Conservation (phyloP, 2,797 vertebrate genomes). For the Thunnus albacares region DNA sequence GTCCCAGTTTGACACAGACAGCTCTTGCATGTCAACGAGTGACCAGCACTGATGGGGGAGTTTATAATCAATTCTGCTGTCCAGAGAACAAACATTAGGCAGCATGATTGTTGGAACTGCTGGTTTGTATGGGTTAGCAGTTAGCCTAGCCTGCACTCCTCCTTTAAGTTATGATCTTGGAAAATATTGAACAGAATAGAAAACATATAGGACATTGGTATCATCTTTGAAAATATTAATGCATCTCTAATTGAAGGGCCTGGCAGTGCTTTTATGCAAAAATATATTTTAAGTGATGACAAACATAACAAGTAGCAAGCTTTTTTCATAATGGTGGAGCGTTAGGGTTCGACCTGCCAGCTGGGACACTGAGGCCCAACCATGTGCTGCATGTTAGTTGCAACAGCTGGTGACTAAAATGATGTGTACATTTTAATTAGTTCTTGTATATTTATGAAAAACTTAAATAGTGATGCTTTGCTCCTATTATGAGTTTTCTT, state of each 20-base stretch:
- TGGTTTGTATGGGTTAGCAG: too few relatives aligned
- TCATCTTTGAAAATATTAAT: background rate
- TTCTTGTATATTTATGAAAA: too few relatives aligned
- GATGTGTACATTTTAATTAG: background rate
- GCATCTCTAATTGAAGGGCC: slow-evolving; percentile 1
- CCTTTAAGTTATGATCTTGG: background rate
- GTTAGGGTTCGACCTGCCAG: slow-evolving; percentile 10
- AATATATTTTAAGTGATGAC: slow-evolving; percentile 7
- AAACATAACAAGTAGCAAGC: slow-evolving; percentile 20
- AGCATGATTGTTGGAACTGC: too few relatives aligned
- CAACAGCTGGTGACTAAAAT: slow-evolving; percentile 44
- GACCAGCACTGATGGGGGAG: too few relatives aligned
- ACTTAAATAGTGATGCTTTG: background rate
- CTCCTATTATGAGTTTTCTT: background rate
- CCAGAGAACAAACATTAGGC: too few relatives aligned
- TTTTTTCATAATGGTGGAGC: slow-evolving; percentile 17
- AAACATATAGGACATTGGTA: too few relatives aligned
- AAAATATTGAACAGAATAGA: too few relatives aligned
- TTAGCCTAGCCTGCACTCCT: too few relatives aligned
- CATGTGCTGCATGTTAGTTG: slow-evolving; percentile 15
- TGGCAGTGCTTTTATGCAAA: slow-evolving; percentile 11
- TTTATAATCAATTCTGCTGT: too few relatives aligned
- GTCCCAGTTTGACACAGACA: too few relatives aligned
- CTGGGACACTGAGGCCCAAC: slow-evolving; percentile 19
- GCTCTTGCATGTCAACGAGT: too few relatives aligned